Base-by-base conservation (phyloP, 2,888 invertebrate genomes). In the Hydraecia micacea region DNA sequence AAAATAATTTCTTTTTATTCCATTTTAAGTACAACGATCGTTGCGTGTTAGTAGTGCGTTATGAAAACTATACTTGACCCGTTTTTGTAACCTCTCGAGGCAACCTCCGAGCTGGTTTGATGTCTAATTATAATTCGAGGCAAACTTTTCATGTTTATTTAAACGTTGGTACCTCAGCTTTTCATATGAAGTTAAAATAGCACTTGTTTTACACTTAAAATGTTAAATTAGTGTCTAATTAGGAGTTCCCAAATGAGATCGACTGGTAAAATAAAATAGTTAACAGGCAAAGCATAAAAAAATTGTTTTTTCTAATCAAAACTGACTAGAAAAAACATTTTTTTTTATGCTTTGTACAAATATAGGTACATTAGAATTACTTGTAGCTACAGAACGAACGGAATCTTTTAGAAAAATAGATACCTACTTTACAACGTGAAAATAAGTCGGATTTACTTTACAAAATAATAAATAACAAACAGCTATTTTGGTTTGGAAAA, bases 41-140 rank as follows among this genome's bases (percentile, higher is more conserved):
- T 92, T 86, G 92, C 92, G 91, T 93, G 92, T 89, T 90, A 90
- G 79, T 83, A 86, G 90, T 90, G 89, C 91, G 92, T 94, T 92
- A 92, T 92, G 90, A 93, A 93, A 92, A 91, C 91, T 89, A 90
- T 90, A 91, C 94, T 95, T 94, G 95, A 95, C 95, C 95, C 90
- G 92, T 88, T 94, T 93, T 84, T 89, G 89, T 90, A 90, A 88
- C 90, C 91, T 88, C 90, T 88, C 77, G 88, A 90, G 91, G 91
- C 89, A 73, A 88, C 86, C 83, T 87, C 84, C 76, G 88, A 80
- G 79, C 87, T 87, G 87, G 90, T 91, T 87, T 90, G 86, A 91
- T 86, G 89, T 89, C 88, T 90, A 90, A 92, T 91, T 93, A 91
- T 90, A 91, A 91, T 91, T 89, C 73, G 84, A 87, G 86, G 87